These are phyloP conservation scores for Quadroppia sp. DNA, from an alignment of 2,888 invertebrate species.

Conservation along the genomic window DNA sequence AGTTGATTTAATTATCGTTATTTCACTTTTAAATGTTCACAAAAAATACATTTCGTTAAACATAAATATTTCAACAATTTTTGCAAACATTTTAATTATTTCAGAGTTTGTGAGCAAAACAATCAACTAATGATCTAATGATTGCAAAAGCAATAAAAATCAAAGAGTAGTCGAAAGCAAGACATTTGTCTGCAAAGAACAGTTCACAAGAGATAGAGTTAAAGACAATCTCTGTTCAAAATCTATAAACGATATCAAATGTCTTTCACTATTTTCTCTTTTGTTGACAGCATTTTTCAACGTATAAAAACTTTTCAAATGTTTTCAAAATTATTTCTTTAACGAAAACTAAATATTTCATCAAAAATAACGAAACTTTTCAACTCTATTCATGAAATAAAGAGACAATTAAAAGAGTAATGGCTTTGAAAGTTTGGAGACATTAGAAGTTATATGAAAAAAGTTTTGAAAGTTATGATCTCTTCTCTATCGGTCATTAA, in stretches of 20 bases:
- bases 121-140: neutral
- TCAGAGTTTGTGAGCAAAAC: neutral
- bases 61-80: neutral
- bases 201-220: neutral
- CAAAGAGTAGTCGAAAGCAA: neutral
- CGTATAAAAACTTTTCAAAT: neutral
- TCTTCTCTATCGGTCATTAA: too few species aligned
- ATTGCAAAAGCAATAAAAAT: slow-evolving; percentile 6
- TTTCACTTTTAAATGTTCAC: too few species aligned
- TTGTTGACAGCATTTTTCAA: neutral
- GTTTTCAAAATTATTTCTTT: neutral
- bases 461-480: too few species aligned
- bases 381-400: too few species aligned
- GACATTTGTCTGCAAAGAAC: neutral
- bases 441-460: too few species aligned
- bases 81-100: neutral
- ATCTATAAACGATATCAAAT: neutral
- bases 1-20: too few species aligned
- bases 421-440: too few species aligned
- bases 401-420: too few species aligned
- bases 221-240: neutral
- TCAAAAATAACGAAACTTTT: too few species aligned
- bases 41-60: neutral
- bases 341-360: too few species aligned
- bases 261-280: slow-evolving; percentile 23